Conservation (phyloP, 2,113 vertebrate genomes). For the Spea multiplicata region DNA sequence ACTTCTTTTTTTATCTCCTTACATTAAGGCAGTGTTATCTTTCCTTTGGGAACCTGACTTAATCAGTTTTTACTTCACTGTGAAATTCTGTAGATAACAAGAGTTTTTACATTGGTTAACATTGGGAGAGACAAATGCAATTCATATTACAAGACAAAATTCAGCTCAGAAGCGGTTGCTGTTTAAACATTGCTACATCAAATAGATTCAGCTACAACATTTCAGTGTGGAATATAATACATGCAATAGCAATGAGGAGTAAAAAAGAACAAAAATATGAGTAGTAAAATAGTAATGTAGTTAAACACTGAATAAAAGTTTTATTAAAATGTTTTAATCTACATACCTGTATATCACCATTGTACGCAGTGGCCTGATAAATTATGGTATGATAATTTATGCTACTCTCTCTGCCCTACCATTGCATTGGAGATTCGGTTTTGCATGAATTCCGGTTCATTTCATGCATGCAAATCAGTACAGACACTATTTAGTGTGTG, state of each 20-base stretch:
- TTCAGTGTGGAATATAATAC: background rate
- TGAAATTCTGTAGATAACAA: conserved; percentile 15
- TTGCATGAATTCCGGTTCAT: too few relatives aligned
- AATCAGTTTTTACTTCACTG: conserved; percentile 16
- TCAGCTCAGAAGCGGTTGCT: background rate
- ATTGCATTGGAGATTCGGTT: too few relatives aligned
- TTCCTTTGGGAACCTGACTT: conserved; percentile 28
- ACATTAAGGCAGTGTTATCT: conserved; percentile 2
- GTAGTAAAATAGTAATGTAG: background rate
- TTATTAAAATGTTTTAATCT: too few relatives aligned
- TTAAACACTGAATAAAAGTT: too few relatives aligned
- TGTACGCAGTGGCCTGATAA: too few relatives aligned
- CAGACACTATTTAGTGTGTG: too few relatives aligned
- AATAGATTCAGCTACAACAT: background rate
- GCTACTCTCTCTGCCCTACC: too few relatives aligned
- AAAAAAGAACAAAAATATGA: background rate
- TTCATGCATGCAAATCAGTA: too few relatives aligned
- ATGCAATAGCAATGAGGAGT: too few relatives aligned
- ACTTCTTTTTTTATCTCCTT: conserved; percentile 17
- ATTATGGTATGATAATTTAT: too few relatives aligned
- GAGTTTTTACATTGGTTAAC: conserved; percentile 8
- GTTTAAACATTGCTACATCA: conserved; percentile 6
- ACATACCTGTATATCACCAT: too few relatives aligned
- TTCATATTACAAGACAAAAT: conserved; percentile 1
- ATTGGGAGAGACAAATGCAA: conserved; percentile 12